Evolutionary conservation across 2,888 invertebrate species (phyloP), one percentile per base, ranked within the genome.

Genomic region (Epicampocera succincta): DNA sequence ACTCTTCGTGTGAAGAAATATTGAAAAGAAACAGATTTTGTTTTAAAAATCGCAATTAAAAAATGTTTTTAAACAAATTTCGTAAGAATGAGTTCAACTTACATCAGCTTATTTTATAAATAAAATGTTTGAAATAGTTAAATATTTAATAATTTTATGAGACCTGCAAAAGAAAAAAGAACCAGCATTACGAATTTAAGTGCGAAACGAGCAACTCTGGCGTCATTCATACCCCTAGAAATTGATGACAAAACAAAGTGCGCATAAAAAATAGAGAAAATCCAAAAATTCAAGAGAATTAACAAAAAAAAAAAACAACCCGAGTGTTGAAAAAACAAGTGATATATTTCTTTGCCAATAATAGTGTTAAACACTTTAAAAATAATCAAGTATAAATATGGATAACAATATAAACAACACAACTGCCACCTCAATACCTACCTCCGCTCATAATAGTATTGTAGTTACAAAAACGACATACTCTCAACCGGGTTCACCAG

Each of bases 21-120:
- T 25, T 19, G 48, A 40, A 15, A 21, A 17, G 21, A 21, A 48
- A n/a, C 6, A 44, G 68, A 75, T 68, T 87, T 88, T 87, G 88
- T 87, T 87, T 87, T 87, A 88, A 87, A 80, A 87, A 88, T 88
- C 88, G 85, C 83, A 79, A 69, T 44, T 80, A 15, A 66, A n/a
- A 66, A 50, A 33, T 65, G 50, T 58, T 78, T 65, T 84, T 65
- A 13, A 56, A 58, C 33, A 83, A 52, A 86, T 87, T 87, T 87
- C 86, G 85, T 79, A 87, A 88, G 65, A 79, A 73, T 72, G 65
- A 73, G 80, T 78, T 77, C 69, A 58, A 56, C 83, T 86, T 86
- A 83, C 85, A 83, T 85, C 83, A 86, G 63, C 78, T 46, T 52
- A n/a, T 74, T 65, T 48, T 48, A 29, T 44, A 19, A 56, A 77